phyloP scores from a whole-genome alignment of 1,140 invertebrate species.

The Scylla paramamosain region DNA sequence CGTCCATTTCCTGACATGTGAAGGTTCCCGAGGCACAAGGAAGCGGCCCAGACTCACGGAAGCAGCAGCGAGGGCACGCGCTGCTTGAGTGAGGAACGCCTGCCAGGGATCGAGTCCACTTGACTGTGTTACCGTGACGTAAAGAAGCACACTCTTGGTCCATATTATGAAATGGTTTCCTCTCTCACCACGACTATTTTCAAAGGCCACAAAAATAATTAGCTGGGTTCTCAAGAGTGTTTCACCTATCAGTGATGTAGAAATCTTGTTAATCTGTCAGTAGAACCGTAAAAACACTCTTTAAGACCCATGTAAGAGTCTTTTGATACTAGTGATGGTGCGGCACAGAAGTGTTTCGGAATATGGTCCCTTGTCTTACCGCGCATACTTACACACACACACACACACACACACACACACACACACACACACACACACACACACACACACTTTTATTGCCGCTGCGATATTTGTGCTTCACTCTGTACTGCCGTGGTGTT shows the following conservation, averaged over 20 bases:
- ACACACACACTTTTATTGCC: background rate
- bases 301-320: too few relatives aligned
- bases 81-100: background rate
- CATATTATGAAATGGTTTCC: background rate
- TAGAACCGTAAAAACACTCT: too few relatives aligned
- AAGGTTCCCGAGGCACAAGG: background rate
- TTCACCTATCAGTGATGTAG: too few relatives aligned
- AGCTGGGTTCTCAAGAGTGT: too few relatives aligned
- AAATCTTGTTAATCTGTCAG: too few relatives aligned
- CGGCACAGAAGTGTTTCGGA: too few relatives aligned
- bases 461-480: background rate
- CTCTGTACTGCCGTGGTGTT: too few relatives aligned
- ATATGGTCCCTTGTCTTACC: too few relatives aligned
- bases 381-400: too few relatives aligned
- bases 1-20: background rate
- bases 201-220: background rate
- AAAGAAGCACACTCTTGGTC: background rate
- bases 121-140: background rate
- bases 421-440: conserved; percentile 13
- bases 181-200: background rate
- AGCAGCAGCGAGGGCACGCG: background rate
- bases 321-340: too few relatives aligned
- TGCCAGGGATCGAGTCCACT: background rate
- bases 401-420: too few relatives aligned
- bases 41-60: background rate